Base-by-base conservation (phyloP, 1,140 invertebrate species). In the Dolichoris vasculosae region DNA sequence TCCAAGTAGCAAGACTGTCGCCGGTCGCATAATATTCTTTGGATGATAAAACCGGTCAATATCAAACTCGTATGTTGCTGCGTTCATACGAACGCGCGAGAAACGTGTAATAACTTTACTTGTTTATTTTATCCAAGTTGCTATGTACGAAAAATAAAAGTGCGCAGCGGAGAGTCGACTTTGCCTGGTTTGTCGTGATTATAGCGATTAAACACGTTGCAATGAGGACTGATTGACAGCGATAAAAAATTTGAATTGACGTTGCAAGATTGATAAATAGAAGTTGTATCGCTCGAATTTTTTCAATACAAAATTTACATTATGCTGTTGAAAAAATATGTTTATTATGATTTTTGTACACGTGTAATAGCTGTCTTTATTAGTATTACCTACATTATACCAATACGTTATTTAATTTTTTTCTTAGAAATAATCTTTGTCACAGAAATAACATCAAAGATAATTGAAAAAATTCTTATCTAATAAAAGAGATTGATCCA, bases 11-110 rank as follows among this genome's bases (percentile, higher is more conserved):
- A 75, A 85, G 83, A 46, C 76, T 84, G 83, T 84, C 76, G 48
- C 81, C 69, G 76, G 8, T 67, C 64, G 46, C 46, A 76, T 67
- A 73, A 80, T 80, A 85, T 85, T 85, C 83, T 80, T 85, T 64
- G 64, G 48, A 63, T 43, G 43, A 84, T 80, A 80, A 85, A 75
- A 75, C 67, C 83, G 83, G 79, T 85, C 83, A 46, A 80, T 85
- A 78, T 84, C n/a, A 64, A 73, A 48, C 75, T 67, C 71, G 40
- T 76, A 73, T 35, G 55, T 46, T 46, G 40, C 78, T 30, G 9
- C 51, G 46, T 46, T 43, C 59, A 46, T 64, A 46, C 2, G n/a
- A 63, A 26, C 59, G 51, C 48, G 51, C 55, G 78, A 46, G n/a
- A 80, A 59, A 80, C 40, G 55, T 64, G 78, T 67, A 82, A 82